These are phyloP conservation scores for Novumbra hubbsi DNA, from an alignment of 2,797 vertebrate genomes.

Conservation along the genomic window DNA sequence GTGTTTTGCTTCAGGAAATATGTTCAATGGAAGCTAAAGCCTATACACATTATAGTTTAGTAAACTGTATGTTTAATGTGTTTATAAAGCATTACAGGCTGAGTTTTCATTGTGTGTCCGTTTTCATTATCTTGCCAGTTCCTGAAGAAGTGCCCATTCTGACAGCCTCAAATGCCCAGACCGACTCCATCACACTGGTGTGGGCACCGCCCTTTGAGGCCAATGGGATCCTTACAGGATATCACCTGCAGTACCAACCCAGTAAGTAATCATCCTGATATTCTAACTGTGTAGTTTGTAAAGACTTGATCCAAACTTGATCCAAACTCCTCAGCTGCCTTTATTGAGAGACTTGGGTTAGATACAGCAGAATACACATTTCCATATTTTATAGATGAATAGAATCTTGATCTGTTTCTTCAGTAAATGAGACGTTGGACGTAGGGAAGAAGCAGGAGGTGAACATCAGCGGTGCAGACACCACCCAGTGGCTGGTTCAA, in stretches of 20 bases:
- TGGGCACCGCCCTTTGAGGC: slow-evolving; percentile 86
- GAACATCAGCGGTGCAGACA: slow-evolving; percentile 73
- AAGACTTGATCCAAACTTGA: too few species aligned
- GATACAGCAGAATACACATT: too few species aligned
- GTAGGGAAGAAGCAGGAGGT: slow-evolving; percentile 73
- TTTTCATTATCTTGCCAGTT: slow-evolving; percentile 67
- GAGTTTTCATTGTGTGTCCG: background rate
- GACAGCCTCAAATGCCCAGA: slow-evolving; percentile 78
- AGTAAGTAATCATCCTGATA: slow-evolving; percentile 71
- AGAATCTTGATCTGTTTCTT: slow-evolving; percentile 45
- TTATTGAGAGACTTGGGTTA: too few species aligned
- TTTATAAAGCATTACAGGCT: background rate
- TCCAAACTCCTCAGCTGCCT: too few species aligned
- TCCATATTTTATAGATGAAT: background rate
- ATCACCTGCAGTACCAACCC: slow-evolving; percentile 85
- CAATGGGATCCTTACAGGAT: slow-evolving; percentile 87
- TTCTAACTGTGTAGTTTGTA: background rate
- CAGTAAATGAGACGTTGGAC: slow-evolving; percentile 87
- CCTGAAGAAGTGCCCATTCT: slow-evolving; percentile 85
- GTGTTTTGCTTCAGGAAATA: background rate
- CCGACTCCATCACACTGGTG: slow-evolving; percentile 79
- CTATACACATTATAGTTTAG: background rate
- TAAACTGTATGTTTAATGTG: background rate
- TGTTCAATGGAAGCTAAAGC: background rate
- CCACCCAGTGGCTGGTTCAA: slow-evolving; percentile 75